phyloP scores from a whole-genome alignment of 2,797 vertebrate species.

The Smutsia gigantea region DNA sequence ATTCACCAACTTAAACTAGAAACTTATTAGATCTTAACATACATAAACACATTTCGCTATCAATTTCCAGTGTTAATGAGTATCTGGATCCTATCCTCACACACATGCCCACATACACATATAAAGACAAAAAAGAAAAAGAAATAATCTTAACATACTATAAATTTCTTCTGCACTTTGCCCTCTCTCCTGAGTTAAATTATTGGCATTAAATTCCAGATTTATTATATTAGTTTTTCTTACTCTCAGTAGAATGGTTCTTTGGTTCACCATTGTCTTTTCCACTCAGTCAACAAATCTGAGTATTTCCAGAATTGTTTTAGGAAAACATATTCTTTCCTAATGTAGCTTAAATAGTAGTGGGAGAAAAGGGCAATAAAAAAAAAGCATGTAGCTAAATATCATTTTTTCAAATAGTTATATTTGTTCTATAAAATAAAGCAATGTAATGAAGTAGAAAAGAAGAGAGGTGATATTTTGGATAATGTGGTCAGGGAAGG shows the following conservation, averaged over 20 bases:
- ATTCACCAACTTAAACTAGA: neutral
- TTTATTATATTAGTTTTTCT: neutral
- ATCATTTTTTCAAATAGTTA: neutral
- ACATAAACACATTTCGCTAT: neutral
- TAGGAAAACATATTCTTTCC: neutral
- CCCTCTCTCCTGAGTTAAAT: neutral
- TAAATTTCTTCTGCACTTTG: neutral
- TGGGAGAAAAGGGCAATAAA: neutral
- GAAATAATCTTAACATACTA: neutral
- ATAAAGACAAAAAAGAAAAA: neutral
- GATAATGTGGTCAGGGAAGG: neutral
- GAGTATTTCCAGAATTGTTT: neutral
- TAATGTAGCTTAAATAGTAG: neutral
- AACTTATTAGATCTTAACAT: neutral
- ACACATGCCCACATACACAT: neutral
- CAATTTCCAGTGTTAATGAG: neutral
- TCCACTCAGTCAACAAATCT: neutral
- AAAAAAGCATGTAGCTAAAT: neutral
- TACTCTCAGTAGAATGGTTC: neutral
- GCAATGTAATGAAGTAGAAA: neutral
- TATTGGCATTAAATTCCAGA: neutral
- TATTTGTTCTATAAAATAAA: neutral
- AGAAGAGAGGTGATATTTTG: neutral
- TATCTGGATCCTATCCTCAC: neutral
- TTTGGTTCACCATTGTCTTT: neutral